These are phyloP conservation scores for Oreochromis aureus DNA, from an alignment of 2,113 vertebrate genomes.

Conservation along the genomic window DNA sequence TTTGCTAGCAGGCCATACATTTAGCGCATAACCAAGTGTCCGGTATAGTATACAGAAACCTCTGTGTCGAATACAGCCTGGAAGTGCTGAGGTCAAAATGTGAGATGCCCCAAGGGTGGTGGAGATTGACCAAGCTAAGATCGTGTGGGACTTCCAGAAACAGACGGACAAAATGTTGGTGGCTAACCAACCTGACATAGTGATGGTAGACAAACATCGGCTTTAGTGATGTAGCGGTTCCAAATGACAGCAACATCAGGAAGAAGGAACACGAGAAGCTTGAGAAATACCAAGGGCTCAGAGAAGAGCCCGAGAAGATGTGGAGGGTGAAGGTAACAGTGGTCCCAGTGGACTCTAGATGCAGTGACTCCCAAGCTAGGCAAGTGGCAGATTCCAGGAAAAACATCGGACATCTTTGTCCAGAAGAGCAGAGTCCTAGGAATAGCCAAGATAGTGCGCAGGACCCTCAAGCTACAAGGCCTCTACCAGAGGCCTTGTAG, in stretches of 20 bases:
- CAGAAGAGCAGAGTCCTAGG: background rate
- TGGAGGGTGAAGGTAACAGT: background rate
- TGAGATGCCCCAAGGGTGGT: background rate
- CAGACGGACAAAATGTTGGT: background rate
- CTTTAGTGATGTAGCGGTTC: background rate
- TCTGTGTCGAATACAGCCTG: background rate
- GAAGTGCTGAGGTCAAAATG: background rate
- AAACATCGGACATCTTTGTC: background rate
- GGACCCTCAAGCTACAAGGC: no score
- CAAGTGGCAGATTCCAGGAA: fast-evolving
- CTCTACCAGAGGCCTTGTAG: no score
- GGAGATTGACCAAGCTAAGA: background rate
- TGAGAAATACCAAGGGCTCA: background rate
- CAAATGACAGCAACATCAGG: background rate
- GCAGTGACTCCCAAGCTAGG: background rate
- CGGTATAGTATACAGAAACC: background rate
- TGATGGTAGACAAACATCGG: background rate
- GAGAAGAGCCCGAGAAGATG: background rate
- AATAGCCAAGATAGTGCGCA: background rate
- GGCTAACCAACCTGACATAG: background rate
- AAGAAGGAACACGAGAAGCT: background rate
- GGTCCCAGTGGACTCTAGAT: background rate
- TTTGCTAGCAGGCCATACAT: background rate
- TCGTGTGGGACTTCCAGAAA: background rate
- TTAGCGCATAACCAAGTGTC: background rate